Conservation (phyloP, 2,888 invertebrate genomes). For the Tridacna crocea region DNA sequence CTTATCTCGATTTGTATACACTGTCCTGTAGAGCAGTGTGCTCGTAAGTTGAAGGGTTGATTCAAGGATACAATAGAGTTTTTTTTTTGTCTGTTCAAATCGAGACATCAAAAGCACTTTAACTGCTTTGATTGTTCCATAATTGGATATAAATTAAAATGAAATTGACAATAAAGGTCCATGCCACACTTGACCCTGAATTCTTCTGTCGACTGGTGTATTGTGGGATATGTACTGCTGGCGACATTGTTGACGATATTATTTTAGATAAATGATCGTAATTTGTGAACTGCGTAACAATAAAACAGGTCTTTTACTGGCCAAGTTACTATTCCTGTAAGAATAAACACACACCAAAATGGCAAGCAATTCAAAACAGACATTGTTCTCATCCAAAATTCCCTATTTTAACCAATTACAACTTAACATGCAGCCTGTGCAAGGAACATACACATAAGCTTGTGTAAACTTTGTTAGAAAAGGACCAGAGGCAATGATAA, state of each 20-base stretch:
- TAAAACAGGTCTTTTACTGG: not conserved
- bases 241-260: constrained; percentile 18
- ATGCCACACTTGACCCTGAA: constrained; percentile 27
- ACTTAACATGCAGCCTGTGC: too few relatives aligned
- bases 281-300: constrained; percentile 2
- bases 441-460: too few relatives aligned
- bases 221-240: constrained; percentile 12
- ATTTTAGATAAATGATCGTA: constrained; percentile 2
- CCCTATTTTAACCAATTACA: too few relatives aligned
- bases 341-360: too few relatives aligned
- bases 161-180: constrained; percentile 13
- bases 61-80: constrained; percentile 19
- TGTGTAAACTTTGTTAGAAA: too few relatives aligned
- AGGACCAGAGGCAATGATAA: too few relatives aligned
- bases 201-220: constrained; percentile 13
- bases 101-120: constrained; percentile 18
- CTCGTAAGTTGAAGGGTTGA: not conserved
- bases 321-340: not conserved
- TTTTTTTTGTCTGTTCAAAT: constrained; percentile 1
- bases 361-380: too few relatives aligned
- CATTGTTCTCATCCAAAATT: too few relatives aligned
- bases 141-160: constrained; percentile 26
- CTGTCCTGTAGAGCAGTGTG: too few relatives aligned
- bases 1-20: too few relatives aligned
- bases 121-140: constrained; percentile 20